Evolutionary conservation across 2,113 vertebrate genomes (phyloP).

Genomic region (Labeo catla): DNA sequence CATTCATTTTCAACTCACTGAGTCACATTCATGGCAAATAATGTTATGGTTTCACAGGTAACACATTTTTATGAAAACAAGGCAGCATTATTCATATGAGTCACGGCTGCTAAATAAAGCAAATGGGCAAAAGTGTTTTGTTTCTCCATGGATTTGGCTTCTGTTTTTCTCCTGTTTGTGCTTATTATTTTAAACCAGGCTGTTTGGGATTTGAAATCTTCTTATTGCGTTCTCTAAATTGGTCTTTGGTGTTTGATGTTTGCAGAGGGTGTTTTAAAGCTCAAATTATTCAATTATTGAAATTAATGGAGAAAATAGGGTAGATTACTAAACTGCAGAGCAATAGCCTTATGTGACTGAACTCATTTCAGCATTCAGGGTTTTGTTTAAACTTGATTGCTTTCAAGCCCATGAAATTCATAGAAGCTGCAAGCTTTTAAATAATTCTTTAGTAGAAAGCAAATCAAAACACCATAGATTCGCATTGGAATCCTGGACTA

Average conservation of each 20-base stretch:
- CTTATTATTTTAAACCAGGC: slow-evolving; percentile 70
- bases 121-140: slow-evolving; percentile 75
- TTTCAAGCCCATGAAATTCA: slow-evolving; percentile 40
- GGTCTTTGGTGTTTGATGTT: slow-evolving; percentile 68
- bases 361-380: slow-evolving; percentile 21
- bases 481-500: background rate
- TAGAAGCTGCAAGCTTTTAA: slow-evolving; percentile 46
- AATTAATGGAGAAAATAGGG: slow-evolving; percentile 48
- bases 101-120: slow-evolving; percentile 71
- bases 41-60: slow-evolving; percentile 25
- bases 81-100: slow-evolving; percentile 71
- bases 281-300: slow-evolving; percentile 46
- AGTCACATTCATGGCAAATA: slow-evolving; percentile 71
- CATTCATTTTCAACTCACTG: slow-evolving; percentile 61
- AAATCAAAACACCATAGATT: background rate
- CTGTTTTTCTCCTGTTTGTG: slow-evolving; percentile 50
- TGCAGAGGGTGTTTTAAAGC: slow-evolving; percentile 60
- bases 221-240: slow-evolving; percentile 59
- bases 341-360: slow-evolving; percentile 37
- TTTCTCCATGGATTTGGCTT: slow-evolving; percentile 64
- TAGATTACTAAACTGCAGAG: slow-evolving; percentile 37
- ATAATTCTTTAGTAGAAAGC: background rate
- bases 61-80: slow-evolving; percentile 60
- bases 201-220: slow-evolving; percentile 68
- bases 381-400: slow-evolving; percentile 50